Percentiles rank a stretch among this genome's conserved stretches.
Evolutionary conservation across 2,113 vertebrate species (phyloP).

Genomic region (Misgurnus anguillicaudatus): DNA sequence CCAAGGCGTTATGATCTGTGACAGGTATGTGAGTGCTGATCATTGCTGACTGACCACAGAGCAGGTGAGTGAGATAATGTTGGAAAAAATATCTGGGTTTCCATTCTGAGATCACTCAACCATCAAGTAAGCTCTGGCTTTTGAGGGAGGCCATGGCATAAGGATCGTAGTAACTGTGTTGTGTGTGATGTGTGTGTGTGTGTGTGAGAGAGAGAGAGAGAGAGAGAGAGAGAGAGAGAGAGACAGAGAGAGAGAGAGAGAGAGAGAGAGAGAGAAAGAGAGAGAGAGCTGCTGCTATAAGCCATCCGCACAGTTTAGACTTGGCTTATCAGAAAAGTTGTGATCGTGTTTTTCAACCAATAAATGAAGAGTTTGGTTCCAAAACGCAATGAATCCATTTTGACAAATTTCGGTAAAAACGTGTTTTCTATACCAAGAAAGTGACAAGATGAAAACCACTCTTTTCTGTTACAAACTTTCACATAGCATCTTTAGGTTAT

Average conservation of each 20-base stretch:
- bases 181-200: neutral
- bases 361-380: too few relatives aligned
- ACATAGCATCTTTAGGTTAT: too few relatives aligned
- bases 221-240: too few relatives aligned
- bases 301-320: neutral
- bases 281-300: neutral
- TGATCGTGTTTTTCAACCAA: neutral
- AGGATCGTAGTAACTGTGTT: neutral
- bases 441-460: too few relatives aligned
- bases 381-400: too few relatives aligned
- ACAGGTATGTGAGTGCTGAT: conserved; percentile 64
- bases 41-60: conserved; percentile 42
- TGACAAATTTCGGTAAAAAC: too few relatives aligned
- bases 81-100: conserved; percentile 7
- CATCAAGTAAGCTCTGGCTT: conserved; percentile 12
- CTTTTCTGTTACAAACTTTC: too few relatives aligned
- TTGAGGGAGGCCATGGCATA: neutral
- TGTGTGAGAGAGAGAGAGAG: too few relatives aligned
- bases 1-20: neutral
- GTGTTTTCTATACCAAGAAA: too few relatives aligned
- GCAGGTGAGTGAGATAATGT: conserved; percentile 6
- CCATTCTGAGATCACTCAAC: conserved; percentile 27
- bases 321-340: neutral
- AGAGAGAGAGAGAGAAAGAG: too few relatives aligned
- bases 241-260: too few relatives aligned